Conservation (phyloP, 2,888 invertebrate species). For the Stenolophus ochropezus region DNA sequence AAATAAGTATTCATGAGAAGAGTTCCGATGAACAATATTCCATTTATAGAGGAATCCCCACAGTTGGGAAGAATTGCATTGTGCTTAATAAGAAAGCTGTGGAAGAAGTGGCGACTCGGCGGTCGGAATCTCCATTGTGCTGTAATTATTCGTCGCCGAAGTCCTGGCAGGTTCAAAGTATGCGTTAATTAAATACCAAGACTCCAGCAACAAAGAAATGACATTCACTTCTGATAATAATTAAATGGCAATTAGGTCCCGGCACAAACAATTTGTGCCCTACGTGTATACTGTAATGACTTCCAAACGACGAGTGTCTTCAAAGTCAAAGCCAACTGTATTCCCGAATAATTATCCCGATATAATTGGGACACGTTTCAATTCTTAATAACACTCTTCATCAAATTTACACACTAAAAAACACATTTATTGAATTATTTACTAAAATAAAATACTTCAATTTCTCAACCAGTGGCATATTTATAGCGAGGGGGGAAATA, state of each 20-base stretch:
- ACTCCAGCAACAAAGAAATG: slow-evolving; percentile 57
- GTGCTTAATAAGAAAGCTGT: slow-evolving; percentile 6
- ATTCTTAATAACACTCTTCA: too few species aligned
- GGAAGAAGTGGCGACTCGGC: neutral
- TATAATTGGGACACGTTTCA: neutral
- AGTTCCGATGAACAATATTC: neutral
- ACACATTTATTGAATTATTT: too few species aligned
- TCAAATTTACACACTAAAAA: too few species aligned
- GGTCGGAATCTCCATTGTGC: slow-evolving; percentile 35
- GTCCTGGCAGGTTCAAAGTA: slow-evolving; percentile 51
- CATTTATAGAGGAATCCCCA: neutral
- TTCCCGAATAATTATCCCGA: neutral
- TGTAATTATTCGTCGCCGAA: slow-evolving; percentile 52
- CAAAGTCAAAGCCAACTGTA: neutral
- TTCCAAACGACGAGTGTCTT: slow-evolving; percentile 31
- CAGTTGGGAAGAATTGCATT: slow-evolving; percentile 1
- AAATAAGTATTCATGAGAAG: neutral
- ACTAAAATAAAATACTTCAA: too few species aligned
- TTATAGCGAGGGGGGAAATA: too few species aligned
- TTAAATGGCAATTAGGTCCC: slow-evolving; percentile 54
- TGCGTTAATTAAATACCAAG: slow-evolving; percentile 58
- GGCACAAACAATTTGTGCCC: slow-evolving; percentile 44
- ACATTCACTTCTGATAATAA: slow-evolving; percentile 57
- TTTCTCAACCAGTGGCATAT: too few species aligned
- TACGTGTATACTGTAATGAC: slow-evolving; percentile 48